A percentile compares a stretch with the other conserved stretches of the same genome.
Evolutionary conservation across 1,140 invertebrate genomes (phyloP).

Genomic region (Ceratina japonica): DNA sequence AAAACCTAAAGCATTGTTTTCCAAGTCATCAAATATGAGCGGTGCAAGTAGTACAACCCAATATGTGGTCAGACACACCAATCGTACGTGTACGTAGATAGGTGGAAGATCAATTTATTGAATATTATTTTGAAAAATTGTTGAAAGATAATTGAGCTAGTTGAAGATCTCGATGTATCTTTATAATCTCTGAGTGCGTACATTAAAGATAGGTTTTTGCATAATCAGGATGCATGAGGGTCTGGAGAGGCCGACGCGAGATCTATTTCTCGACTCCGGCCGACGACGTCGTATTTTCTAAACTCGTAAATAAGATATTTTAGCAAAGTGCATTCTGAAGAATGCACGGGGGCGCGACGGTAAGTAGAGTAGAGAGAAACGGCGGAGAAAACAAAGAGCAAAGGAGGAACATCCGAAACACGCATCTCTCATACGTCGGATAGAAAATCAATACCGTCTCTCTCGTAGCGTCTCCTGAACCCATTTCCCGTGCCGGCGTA

Average conservation of each 20-base stretch:
- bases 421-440: conserved; percentile 76
- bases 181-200: too few relatives aligned
- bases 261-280: background rate
- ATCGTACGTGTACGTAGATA: too few relatives aligned
- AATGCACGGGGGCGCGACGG: conserved; percentile 45
- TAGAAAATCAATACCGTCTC: conserved; percentile 77
- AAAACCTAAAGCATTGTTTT: too few relatives aligned
- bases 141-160: too few relatives aligned
- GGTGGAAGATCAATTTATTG: too few relatives aligned
- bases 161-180: too few relatives aligned
- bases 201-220: background rate
- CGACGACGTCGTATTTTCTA: conserved; percentile 37
- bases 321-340: conserved; percentile 55
- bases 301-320: conserved; percentile 50
- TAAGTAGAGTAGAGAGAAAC: conserved; percentile 50
- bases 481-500: conserved; percentile 70
- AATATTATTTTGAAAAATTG: too few relatives aligned
- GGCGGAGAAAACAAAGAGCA: conserved; percentile 64
- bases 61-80: too few relatives aligned
- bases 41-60: too few relatives aligned
- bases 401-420: conserved; percentile 71
- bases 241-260: too few relatives aligned
- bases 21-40: too few relatives aligned
- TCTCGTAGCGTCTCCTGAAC: conserved; percentile 64
- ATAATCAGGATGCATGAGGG: background rate